Evolutionary conservation across 2,888 invertebrate genomes (phyloP).

Genomic region (Calameuta idolon): DNA sequence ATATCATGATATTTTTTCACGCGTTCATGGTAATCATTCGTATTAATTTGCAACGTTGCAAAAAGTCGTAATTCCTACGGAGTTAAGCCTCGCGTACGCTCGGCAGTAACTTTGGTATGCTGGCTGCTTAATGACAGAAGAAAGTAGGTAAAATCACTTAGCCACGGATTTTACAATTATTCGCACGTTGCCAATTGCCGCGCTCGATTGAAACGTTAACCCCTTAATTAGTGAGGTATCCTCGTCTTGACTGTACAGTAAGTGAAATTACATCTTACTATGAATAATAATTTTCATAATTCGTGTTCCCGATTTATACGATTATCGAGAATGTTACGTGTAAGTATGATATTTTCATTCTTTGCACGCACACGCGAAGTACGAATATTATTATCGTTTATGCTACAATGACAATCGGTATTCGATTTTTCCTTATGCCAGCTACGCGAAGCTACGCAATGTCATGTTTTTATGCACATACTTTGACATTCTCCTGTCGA

Average conservation of each 20-base stretch:
- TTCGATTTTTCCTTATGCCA: slow-evolving; percentile 4
- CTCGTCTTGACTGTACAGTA: slow-evolving; percentile 33
- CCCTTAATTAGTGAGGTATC: slow-evolving; percentile 39
- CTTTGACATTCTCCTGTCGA: slow-evolving; percentile 31
- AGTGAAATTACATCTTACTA: slow-evolving; percentile 37
- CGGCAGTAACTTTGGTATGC: slow-evolving; percentile 6
- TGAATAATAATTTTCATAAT: background rate
- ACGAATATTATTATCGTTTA: background rate
- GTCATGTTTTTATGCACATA: slow-evolving; percentile 30
- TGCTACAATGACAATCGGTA: too few species aligned
- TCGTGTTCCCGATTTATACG: background rate
- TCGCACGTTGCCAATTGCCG: background rate
- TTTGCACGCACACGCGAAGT: background rate
- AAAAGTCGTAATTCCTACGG: background rate
- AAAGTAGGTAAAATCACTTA: slow-evolving; percentile 23
- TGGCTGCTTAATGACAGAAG: slow-evolving; percentile 18
- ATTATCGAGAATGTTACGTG: background rate
- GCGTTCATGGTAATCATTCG: slow-evolving; percentile 9
- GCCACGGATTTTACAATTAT: slow-evolving; percentile 4
- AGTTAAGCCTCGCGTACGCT: background rate
- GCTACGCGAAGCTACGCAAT: slow-evolving; percentile 32
- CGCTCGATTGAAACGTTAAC: slow-evolving; percentile 40
- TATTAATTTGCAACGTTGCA: slow-evolving; percentile 21
- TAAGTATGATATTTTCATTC: background rate
- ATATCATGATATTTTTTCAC: slow-evolving; percentile 17